Base-by-base conservation (phyloP, 1,140 invertebrate species). In the Pomacea maculata region DNA sequence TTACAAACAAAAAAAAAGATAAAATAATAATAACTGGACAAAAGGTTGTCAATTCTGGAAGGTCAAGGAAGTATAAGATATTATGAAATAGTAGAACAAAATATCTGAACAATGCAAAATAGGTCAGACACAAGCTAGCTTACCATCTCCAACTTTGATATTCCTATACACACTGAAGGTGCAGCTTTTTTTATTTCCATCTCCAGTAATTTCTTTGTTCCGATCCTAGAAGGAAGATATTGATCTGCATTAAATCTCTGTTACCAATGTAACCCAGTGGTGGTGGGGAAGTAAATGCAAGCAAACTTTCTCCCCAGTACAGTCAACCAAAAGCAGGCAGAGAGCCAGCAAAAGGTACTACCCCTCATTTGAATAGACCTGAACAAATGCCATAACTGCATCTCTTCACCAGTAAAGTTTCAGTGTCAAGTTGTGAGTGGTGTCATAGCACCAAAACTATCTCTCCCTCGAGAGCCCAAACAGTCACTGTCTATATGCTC, bases 151-250 rank as follows among this genome's bases (percentile, higher is more conserved):
- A 12, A 83, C 81, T 71, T 80, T 77, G 15, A 86, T 68, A 45
- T 82, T 82, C 61, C 78, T 82, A 55, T 83, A 83, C 64, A 83
- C 14, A 10, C 78, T 81, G 29, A 86, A 77, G 34, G 52, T 73
- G 54, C 82, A 84, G 78, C 81, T 74, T 68, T 83, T 80, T 17
- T 75, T 77, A 34, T 76, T 67, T 29, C 71, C 74, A 34, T 85
- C 83, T 63, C 82, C 75, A 52, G 78, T 82, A 64, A 81, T 64
- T 7, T 81, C 81, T 74, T 80, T 80, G 73, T 81, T 78, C 55
- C 71, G 70, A 64, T 83, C 84, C 83, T 86, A 82, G 21, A 85
- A 83, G 6, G 78, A 74, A 68, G 17, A 10, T 45, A 25, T 29
- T 34, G 65, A 55, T 14, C 15, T 19, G 17, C 2, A 19, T 73